A percentile compares a stretch with the other conserved stretches of the same genome.
Conservation (phyloP, 2,113 vertebrate genomes). For the Lophotis ruficrista region DNA sequence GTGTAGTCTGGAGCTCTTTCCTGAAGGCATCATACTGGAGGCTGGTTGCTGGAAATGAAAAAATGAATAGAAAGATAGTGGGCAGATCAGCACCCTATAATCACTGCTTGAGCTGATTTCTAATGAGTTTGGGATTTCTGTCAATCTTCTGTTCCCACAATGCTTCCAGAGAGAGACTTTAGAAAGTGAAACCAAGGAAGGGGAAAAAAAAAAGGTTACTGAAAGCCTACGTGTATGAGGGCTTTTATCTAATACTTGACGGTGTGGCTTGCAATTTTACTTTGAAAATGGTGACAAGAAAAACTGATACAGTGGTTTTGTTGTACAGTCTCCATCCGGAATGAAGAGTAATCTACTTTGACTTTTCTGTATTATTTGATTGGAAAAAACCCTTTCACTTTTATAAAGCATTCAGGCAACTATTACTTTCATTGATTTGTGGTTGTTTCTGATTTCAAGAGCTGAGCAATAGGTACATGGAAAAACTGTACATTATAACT, state of each 20-base stretch:
- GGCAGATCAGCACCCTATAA: neutral
- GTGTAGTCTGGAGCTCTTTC: neutral
- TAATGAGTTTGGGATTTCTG: neutral
- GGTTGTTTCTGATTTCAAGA: neutral
- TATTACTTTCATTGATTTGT: neutral
- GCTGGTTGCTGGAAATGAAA: neutral
- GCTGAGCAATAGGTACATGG: neutral
- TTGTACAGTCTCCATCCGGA: neutral
- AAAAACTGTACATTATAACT: neutral
- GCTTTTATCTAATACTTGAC: neutral
- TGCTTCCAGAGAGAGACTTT: neutral
- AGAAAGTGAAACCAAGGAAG: neutral
- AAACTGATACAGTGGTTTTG: neutral
- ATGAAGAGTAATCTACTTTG: neutral
- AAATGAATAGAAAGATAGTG: neutral
- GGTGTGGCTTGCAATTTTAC: neutral
- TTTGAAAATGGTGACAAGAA: neutral
- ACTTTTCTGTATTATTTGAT: neutral
- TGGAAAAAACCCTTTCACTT: neutral
- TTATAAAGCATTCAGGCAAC: neutral
- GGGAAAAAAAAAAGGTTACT: neutral
- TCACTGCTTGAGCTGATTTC: neutral
- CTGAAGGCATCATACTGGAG: neutral
- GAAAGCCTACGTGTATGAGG: neutral
- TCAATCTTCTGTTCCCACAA: neutral